These are phyloP conservation scores for Dendrophyllia cribrosa DNA, from an alignment of 64 coral and sea anemone genomes.

Conservation along the genomic window DNA sequence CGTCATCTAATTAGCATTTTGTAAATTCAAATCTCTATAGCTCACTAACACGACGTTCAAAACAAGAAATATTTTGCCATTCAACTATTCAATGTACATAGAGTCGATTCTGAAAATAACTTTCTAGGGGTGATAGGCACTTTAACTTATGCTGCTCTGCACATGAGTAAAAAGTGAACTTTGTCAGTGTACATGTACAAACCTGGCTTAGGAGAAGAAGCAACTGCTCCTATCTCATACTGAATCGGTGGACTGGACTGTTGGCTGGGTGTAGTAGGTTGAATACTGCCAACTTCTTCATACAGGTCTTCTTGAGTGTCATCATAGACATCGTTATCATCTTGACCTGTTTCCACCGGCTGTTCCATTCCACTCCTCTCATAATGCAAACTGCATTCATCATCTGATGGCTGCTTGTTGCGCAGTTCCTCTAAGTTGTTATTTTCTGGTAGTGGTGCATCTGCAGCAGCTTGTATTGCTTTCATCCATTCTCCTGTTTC, in stretches of 20 bases:
- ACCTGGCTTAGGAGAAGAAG: neutral
- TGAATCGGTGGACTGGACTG: neutral
- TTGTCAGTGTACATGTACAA: too few relatives aligned
- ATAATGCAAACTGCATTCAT: constrained; percentile 75
- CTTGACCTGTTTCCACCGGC: too few relatives aligned
- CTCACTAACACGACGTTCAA: too few relatives aligned
- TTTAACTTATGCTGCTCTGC: too few relatives aligned
- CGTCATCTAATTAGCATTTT: too few relatives aligned
- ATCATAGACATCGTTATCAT: constrained; percentile 39
- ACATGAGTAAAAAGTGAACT: too few relatives aligned
- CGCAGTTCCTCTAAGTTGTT: constrained; percentile 59
- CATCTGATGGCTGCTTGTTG: constrained; percentile 54
- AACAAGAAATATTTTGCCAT: too few relatives aligned
- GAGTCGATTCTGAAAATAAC: too few relatives aligned
- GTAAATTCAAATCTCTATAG: too few relatives aligned
- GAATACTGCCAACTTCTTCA: neutral
- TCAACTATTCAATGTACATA: too few relatives aligned
- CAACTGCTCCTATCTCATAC: constrained; percentile 5
- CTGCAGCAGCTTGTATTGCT: constrained; percentile 56
- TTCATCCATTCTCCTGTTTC: constrained; percentile 68
- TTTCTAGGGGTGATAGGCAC: too few relatives aligned
- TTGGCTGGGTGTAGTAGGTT: neutral
- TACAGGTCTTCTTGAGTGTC: constrained; percentile 45
- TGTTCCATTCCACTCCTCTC: neutral
- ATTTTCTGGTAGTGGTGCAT: constrained; percentile 33